phyloP scores from a whole-genome alignment of 2,888 invertebrate species.

The Netelia melanura region DNA sequence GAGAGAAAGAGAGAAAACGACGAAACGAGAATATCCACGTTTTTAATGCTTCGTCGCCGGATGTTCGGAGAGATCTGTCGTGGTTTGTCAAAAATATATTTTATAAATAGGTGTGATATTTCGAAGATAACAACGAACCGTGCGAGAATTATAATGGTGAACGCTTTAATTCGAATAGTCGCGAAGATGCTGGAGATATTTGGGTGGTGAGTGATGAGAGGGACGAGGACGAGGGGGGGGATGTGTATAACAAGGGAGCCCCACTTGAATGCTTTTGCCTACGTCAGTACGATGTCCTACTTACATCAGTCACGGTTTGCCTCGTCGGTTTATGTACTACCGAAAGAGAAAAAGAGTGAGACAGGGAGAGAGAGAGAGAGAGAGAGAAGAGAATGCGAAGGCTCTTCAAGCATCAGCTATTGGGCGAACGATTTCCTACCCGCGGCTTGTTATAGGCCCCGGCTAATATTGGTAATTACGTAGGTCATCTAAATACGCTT shows the following conservation, averaged over 20 bases:
- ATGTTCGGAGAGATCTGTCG: not conserved
- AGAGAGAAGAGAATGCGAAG: not conserved
- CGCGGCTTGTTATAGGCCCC: constrained; percentile 68
- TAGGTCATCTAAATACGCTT: constrained; percentile 71
- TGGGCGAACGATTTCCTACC: constrained; percentile 54
- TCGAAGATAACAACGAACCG: constrained; percentile 30
- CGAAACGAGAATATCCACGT: no score
- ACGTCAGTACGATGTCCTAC: constrained; percentile 81
- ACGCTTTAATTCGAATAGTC: constrained; percentile 68
- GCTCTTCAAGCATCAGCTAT: not conserved
- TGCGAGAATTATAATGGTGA: constrained; percentile 52
- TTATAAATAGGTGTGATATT: constrained; percentile 60
- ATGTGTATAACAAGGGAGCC: constrained; percentile 67
- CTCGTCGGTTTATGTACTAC: constrained; percentile 68
- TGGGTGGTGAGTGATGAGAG: not conserved
- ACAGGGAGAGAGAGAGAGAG: no score
- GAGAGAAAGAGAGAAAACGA: not conserved
- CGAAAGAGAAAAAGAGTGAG: no score
- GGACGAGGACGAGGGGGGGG: constrained; percentile 11
- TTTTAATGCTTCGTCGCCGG: no score
- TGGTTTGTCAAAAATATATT: constrained; percentile 30
- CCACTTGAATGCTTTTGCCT: constrained; percentile 66
- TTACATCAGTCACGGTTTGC: constrained; percentile 79
- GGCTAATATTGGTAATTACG: constrained; percentile 74
- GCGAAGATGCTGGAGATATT: constrained; percentile 61